Evolutionary conservation across 1,140 invertebrate genomes (phyloP).

Genomic region (Nylanderia fulva): DNA sequence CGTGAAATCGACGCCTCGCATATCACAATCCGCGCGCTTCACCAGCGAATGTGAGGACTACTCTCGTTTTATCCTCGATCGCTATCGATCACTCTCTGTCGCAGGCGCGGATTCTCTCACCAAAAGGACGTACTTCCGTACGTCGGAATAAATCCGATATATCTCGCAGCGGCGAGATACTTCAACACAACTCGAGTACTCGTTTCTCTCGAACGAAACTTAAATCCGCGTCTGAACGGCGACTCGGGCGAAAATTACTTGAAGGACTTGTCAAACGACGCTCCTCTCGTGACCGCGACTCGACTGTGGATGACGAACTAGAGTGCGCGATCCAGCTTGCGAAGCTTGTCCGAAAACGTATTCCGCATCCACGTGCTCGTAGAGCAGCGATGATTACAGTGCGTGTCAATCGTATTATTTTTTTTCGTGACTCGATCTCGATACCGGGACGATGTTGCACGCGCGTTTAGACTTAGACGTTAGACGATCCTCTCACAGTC

Average conservation of each 20-base stretch:
- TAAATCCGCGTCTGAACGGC: background rate
- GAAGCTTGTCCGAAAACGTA: background rate
- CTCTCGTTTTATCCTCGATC: conserved; percentile 28
- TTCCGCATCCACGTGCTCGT: conserved; percentile 36
- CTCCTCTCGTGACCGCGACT: conserved; percentile 43
- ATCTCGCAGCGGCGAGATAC: background rate
- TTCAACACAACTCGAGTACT: background rate
- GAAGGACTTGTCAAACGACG: background rate
- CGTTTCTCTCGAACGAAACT: background rate
- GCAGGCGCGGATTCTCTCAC: background rate
- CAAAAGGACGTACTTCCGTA: background rate
- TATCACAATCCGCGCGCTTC: conserved; percentile 42
- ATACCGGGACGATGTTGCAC: conserved; percentile 32
- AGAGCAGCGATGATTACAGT: background rate
- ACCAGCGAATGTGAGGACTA: background rate
- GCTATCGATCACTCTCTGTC: background rate
- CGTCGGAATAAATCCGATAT: background rate
- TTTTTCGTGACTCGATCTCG: background rate
- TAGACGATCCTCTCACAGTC: conserved; percentile 66
- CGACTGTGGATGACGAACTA: conserved; percentile 27
- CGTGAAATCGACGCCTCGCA: conserved; percentile 40
- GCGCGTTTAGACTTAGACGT: conserved; percentile 34
- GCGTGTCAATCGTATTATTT: background rate
- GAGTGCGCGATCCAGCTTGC: background rate
- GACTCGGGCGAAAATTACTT: conserved; percentile 8